Base-by-base conservation (phyloP, 2,797 vertebrate genomes). In the Acrocephalus scirpaceus region DNA sequence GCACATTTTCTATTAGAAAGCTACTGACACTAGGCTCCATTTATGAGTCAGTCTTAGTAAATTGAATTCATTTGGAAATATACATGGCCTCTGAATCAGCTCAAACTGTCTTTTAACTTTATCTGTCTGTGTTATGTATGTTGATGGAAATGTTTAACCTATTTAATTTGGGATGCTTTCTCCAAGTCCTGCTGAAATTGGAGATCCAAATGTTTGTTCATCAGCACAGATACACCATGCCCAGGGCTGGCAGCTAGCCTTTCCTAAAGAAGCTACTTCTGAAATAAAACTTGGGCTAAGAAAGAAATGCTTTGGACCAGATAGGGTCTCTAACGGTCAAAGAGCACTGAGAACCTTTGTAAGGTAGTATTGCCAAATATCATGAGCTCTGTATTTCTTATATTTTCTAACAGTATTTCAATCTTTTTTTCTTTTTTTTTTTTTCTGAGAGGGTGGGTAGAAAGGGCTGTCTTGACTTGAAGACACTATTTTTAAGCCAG, bases 21-120 rank as follows among this genome's bases (percentile, higher is more conserved):
- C 84, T 91, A 86, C 86, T 78, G 79, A 93, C 75, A 91, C 69
- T 92, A 88, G 94, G 69, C 57, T 94, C 56, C 70, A 48, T 48
- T 94, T 92, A 91, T 64, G 90, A 97, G 76, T 47, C 85, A 86
- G 61, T 93, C 89, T 86, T 83, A 65, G 80, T 88, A 93, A 96
- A 96, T 88, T 96, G 56, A 94, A 96, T 96, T 96, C 88, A 91
- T 94, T 92, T 94, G 51, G 84, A 95, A 96, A 78, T 91, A 61
- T 51, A 92, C 67, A 90, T 40, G 4, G 76, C 58, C 90, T 92
- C 56, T 62, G 76, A 96, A 94, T 78, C 65, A 78, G 56, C 74
- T 80, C 79, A 83, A 75, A 94, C 36, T 82, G 25, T 54, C 84
- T 96, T 92, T 92, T 87, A 93, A 93, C 75, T 92, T 34, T 71